phyloP scores from a whole-genome alignment of 2,797 vertebrate species.

The Malurus leucopterus region DNA sequence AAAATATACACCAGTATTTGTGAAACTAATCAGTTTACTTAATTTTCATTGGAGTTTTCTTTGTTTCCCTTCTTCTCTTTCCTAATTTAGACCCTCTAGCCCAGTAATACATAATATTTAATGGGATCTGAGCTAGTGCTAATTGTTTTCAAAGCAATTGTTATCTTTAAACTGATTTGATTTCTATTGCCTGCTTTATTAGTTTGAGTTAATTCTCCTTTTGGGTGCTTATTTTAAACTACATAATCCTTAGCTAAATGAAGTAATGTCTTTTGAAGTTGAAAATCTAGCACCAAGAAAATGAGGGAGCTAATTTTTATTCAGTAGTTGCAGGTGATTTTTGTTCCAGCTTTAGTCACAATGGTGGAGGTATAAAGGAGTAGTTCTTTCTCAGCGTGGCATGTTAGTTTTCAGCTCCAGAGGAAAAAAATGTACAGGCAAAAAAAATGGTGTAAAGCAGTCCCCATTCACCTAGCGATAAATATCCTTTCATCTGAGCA shows the following conservation, averaged over 20 bases:
- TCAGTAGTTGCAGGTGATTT: neutral
- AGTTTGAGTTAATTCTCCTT: slow-evolving; percentile 49
- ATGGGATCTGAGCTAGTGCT: neutral
- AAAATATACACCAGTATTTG: neutral
- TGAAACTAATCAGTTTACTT: neutral
- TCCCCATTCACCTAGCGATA: neutral
- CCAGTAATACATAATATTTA: neutral
- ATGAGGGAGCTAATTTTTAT: neutral
- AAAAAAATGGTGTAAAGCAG: neutral
- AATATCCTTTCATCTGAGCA: neutral
- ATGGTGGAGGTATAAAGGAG: neutral
- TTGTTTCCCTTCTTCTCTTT: neutral
- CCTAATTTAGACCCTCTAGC: neutral
- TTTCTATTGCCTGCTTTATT: slow-evolving; percentile 52
- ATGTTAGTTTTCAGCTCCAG: neutral
- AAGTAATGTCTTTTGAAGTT: slow-evolving; percentile 40
- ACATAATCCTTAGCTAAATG: slow-evolving; percentile 18
- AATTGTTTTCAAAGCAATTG: slow-evolving; percentile 28
- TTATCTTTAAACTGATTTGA: slow-evolving; percentile 42
- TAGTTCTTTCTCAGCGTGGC: neutral
- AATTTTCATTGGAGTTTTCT: neutral
- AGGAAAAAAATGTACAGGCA: neutral
- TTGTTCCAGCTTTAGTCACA: neutral
- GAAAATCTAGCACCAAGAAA: slow-evolving; percentile 6
- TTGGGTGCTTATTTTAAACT: slow-evolving; percentile 20